Conservation (phyloP, 2,888 invertebrate genomes). For the Chrysolina haemoptera region DNA sequence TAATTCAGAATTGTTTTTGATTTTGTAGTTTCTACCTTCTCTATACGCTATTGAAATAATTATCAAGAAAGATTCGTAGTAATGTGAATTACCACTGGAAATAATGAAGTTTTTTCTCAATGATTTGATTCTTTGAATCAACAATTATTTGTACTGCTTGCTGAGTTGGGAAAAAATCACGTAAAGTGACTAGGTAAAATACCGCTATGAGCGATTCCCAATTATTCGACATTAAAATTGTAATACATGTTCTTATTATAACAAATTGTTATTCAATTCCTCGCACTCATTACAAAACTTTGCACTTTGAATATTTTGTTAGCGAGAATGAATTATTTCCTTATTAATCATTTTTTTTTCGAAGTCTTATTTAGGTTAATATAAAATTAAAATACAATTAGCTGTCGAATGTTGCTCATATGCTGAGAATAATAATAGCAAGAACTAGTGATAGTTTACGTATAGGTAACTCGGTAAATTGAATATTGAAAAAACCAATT, state of each 20-base stretch:
- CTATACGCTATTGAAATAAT: no score
- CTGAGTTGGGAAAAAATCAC: constrained; percentile 20
- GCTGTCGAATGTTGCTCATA: constrained; percentile 41
- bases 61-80: no score
- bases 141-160: constrained; percentile 23
- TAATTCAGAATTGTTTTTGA: no score
- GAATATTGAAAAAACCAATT: neutral
- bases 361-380: constrained; percentile 46
- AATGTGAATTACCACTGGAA: constrained; percentile 12
- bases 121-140: constrained; percentile 13
- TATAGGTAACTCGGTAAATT: neutral
- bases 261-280: constrained; percentile 44
- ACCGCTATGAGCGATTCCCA: constrained; percentile 23
- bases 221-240: constrained; percentile 22
- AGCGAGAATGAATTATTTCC: constrained; percentile 44
- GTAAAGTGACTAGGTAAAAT: constrained; percentile 20
- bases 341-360: constrained; percentile 49
- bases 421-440: constrained; percentile 23
- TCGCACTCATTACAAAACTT: constrained; percentile 44
- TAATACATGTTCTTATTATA: constrained; percentile 28
- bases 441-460: constrained; percentile 2
- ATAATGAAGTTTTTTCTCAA: neutral
- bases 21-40: no score
- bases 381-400: constrained; percentile 37
- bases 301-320: constrained; percentile 51